Evolutionary conservation across 2,888 invertebrate species (phyloP), one percentile per base, ranked within the genome.

Genomic region (Taenaris catops): DNA sequence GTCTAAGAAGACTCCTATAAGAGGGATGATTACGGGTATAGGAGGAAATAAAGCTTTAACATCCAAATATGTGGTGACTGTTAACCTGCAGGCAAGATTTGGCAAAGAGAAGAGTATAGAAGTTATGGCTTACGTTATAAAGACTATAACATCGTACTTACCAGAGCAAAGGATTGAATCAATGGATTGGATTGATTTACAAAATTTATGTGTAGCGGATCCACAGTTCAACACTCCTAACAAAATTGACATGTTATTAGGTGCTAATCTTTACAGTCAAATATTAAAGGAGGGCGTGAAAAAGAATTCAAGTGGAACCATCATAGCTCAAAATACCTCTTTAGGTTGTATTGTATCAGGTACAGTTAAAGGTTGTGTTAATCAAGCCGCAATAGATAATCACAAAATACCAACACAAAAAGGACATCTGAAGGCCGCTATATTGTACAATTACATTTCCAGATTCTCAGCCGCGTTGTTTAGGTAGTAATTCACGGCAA

Each of bases 271-370:
- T 2, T 48, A 35, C 20, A 29, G 44, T n/a, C 38, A 46, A 20
- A 49, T 53, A n/a, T 43, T 51, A 19, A 39, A 47, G 33, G 42
- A 37, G 3, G 50, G 48, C 6, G 27, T 51, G 14, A 5, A 8
- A 1, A 16, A 14, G 26, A 8, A n/a, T n/a, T n/a, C n/a, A n/a
- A n/a, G n/a, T n/a, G n/a, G n/a, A n/a, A n/a, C n/a, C n/a, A n/a
- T n/a, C n/a, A n/a, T n/a, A n/a, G n/a, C n/a, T n/a, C n/a, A n/a
- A n/a, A n/a, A n/a, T n/a, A n/a, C n/a, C n/a, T n/a, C n/a, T n/a
- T n/a, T n/a, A n/a, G n/a, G n/a, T n/a, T n/a, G n/a, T n/a, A n/a
- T n/a, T n/a, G n/a, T n/a, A n/a, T n/a, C n/a, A n/a, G n/a, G n/a
- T n/a, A n/a, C n/a, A n/a, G n/a, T n/a, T n/a, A n/a, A n/a, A n/a